Evolutionary conservation across 2,888 invertebrate genomes (phyloP), one percentile per base, ranked within the genome.

Genomic region (Aromia moschata): DNA sequence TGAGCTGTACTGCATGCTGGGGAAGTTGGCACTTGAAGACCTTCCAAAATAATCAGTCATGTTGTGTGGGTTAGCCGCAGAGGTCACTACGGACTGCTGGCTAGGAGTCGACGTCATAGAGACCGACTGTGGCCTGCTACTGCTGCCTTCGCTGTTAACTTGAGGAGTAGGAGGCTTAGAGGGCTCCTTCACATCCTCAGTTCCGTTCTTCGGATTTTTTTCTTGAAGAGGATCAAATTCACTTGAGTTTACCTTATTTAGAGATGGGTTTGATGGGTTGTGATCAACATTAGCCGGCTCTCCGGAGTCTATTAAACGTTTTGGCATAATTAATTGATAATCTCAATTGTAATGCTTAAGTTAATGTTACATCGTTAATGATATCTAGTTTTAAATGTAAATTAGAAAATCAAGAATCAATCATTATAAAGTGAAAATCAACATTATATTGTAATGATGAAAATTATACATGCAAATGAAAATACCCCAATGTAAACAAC

Each of bases 171-270:
- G 66, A 9, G 73, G 71, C 62, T 74, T 74, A 5, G 73, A 70
- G 17, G 69, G 56, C 54, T 75, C 74, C 56, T 77, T 78, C 12
- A 56, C 61, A 31, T 76, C 74, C 49, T 73, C 76, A 30, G 67
- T 73, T 3, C 72, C 74, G 53, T 75, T 76, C 52, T 77, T 75
- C 54, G 71, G 76, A 49, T 70, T 72, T 60, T 77, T 79, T 18
- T 82, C 81, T 72, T 84, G 84, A 30, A 86, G 73, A 2, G 86
- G 86, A 74, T 87, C 86, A 79, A 87, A 87, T 71, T 87, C 86
- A 70, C 85, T 84, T 41, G 85, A 81, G 68, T 80, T 82, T 31
- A 79, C 78, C 63, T 79, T 78, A 57, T 74, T 79, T 56, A 74
- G 18, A 12, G 66, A 61, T 16, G 60, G 57, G 53, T 57, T 69